These are phyloP conservation scores for Procambarus clarkii DNA, from an alignment of 1,140 invertebrate species.

Conservation along the genomic window DNA sequence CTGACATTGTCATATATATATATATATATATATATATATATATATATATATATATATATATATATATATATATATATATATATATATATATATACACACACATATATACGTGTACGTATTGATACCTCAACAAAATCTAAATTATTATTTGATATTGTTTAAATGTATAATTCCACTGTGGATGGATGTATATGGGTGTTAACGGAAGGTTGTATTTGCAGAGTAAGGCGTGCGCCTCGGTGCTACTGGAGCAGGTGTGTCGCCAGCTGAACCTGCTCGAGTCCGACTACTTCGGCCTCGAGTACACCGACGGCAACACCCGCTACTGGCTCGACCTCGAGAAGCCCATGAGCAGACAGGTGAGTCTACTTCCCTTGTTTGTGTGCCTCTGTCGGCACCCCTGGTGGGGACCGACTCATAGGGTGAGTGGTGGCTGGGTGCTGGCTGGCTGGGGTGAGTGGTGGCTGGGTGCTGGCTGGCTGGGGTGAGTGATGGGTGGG, in stretches of 20 bases:
- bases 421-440: neutral
- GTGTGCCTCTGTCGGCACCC: neutral
- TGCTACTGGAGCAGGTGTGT: constrained; percentile 97
- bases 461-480: no score
- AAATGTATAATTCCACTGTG: no score
- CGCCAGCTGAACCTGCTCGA: constrained; percentile 96
- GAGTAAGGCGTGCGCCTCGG: constrained; percentile 94
- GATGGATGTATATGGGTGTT: no score
- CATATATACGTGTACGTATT: no score
- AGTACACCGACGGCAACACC: constrained; percentile 91
- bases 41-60: no score
- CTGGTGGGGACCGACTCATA: neutral
- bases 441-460: neutral
- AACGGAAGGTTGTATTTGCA: constrained; percentile 77
- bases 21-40: no score
- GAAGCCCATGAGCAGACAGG: constrained; percentile 95
- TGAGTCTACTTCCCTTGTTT: constrained; percentile 78
- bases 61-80: no score
- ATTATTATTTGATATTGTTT: no score
- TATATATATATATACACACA: no score
- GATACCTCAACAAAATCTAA: no score
- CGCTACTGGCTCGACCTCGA: constrained; percentile 97
- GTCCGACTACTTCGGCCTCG: constrained; percentile 98
- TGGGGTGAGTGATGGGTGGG: no score
- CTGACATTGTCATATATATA: no score